A percentile compares a stretch with the other conserved stretches of the same genome.
Evolutionary conservation across 2,888 invertebrate genomes (phyloP).

Genomic region (Hypolimnas misippus): DNA sequence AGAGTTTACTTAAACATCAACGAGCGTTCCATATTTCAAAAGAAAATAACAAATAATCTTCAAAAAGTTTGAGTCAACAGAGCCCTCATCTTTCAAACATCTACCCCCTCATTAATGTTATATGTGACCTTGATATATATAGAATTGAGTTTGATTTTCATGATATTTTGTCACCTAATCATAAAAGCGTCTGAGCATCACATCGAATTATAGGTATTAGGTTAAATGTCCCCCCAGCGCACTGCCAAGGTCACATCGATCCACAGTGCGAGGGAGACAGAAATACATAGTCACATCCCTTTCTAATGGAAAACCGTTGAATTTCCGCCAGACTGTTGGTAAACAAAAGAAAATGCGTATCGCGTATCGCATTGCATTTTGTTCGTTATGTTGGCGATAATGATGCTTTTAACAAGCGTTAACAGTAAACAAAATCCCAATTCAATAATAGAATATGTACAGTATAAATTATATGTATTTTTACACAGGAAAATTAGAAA

Average conservation of each 20-base stretch:
- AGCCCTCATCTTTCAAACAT: too few species aligned
- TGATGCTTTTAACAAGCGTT: background rate
- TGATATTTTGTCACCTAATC: conserved; percentile 30
- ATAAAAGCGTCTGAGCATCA: conserved; percentile 32
- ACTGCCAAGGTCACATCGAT: conserved; percentile 81
- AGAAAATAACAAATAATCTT: too few species aligned
- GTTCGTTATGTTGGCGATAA: background rate
- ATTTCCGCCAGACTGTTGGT: conserved; percentile 54
- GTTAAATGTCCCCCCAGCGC: conserved; percentile 48
- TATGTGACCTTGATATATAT: background rate
- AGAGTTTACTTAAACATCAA: too few species aligned
- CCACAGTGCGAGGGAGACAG: conserved; percentile 51
- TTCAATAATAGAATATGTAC: too few species aligned
- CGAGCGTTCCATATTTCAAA: too few species aligned
- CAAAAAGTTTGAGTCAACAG: too few species aligned
- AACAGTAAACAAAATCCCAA: background rate
- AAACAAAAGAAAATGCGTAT: conserved; percentile 51
- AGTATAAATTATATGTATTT: too few species aligned
- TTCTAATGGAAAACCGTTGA: conserved; percentile 30
- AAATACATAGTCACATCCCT: conserved; percentile 31
- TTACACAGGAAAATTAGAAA: too few species aligned
- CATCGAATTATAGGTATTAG: conserved; percentile 37
- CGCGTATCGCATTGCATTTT: background rate
- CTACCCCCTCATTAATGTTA: too few species aligned
- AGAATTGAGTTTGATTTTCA: background rate